Evolutionary conservation across 2,797 vertebrate genomes (phyloP).

Genomic region (Benthosema pterotum): DNA sequence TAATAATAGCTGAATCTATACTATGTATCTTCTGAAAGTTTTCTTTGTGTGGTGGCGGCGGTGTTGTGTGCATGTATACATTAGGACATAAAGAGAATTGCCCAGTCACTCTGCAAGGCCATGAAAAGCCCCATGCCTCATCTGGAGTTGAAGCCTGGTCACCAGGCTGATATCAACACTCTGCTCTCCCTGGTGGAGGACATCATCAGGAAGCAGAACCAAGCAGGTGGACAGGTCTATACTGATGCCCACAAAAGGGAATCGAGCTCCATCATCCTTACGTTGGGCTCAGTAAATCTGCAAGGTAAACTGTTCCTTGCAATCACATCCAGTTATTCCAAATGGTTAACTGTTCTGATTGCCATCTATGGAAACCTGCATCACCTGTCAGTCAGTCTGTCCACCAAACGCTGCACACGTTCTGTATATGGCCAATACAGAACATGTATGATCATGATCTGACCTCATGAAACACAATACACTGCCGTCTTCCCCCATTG

Average conservation of each 20-base stretch:
- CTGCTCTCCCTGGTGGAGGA: constrained; percentile 90
- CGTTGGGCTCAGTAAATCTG: constrained; percentile 70
- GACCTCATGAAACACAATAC: too few relatives aligned
- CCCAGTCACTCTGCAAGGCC: constrained; percentile 86
- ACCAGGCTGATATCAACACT: constrained; percentile 85
- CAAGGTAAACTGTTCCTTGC: constrained; percentile 74
- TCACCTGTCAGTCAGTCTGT: too few relatives aligned
- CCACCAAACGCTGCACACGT: too few relatives aligned
- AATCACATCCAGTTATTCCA: background rate
- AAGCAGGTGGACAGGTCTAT: constrained; percentile 72
- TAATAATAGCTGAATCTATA: background rate
- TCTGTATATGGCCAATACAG: too few relatives aligned
- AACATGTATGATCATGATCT: too few relatives aligned
- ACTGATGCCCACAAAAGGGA: constrained; percentile 76
- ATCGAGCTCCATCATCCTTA: constrained; percentile 66
- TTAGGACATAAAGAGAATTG: constrained; percentile 90
- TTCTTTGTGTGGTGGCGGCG: constrained; percentile 5
- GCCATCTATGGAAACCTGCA: too few relatives aligned
- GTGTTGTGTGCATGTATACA: background rate
- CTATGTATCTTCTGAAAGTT: constrained; percentile 11
- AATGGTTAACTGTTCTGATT: background rate
- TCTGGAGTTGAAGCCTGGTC: constrained; percentile 73
- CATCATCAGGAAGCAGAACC: constrained; percentile 86
- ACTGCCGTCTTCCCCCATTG: too few relatives aligned
- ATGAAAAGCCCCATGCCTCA: constrained; percentile 81